Evolutionary conservation across 2,797 vertebrate species (phyloP).

Genomic region (Tapera naevia): DNA sequence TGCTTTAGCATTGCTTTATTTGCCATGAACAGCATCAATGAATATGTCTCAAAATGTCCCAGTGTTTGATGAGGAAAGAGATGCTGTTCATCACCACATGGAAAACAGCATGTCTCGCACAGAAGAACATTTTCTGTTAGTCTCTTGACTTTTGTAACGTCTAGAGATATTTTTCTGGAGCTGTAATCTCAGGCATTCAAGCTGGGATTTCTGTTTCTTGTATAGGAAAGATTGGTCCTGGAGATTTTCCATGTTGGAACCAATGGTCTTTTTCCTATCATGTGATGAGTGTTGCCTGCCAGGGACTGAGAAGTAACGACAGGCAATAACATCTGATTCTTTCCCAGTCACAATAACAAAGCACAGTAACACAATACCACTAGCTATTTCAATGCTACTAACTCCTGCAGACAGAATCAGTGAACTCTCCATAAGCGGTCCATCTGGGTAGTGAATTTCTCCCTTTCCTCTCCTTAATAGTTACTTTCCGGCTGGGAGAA

Average conservation of each 20-base stretch:
- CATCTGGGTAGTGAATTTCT: not conserved
- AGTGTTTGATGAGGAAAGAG: not conserved
- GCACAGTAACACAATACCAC: not conserved
- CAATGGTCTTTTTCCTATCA: conserved; percentile 18
- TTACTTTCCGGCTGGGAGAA: not conserved
- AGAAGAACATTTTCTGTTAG: not conserved
- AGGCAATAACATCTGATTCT: conserved; percentile 12
- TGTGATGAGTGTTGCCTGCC: conserved; percentile 18
- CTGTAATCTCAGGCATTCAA: conserved; percentile 5
- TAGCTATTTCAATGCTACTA: not conserved
- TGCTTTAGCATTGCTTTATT: conserved; percentile 32
- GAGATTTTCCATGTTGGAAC: conserved; percentile 47
- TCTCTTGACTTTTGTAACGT: not conserved
- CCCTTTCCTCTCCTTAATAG: not conserved
- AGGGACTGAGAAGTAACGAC: not conserved
- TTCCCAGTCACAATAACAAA: conserved; percentile 14
- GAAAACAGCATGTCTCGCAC: not conserved
- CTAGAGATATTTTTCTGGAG: conserved; percentile 33
- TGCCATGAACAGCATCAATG: not conserved
- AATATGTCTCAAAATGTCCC: not conserved
- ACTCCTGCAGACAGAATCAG: not conserved
- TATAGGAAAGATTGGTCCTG: conserved; percentile 34
- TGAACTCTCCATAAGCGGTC: not conserved
- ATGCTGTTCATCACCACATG: not conserved
- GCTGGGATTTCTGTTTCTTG: not conserved